phyloP scores from a whole-genome alignment of 2,113 vertebrate species.

The Procapra przewalskii region DNA sequence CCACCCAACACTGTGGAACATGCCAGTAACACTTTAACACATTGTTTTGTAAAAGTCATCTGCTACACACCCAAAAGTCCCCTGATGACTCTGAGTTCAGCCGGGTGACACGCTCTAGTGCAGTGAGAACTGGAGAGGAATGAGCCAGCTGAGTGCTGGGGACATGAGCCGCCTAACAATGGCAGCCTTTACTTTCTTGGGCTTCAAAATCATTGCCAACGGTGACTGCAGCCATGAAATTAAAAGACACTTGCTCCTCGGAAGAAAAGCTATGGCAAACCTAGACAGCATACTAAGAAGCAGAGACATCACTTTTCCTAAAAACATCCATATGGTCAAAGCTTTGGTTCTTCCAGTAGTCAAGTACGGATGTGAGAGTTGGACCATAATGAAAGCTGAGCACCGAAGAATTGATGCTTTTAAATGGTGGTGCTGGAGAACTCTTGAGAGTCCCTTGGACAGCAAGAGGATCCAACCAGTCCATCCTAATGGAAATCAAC shows the following conservation, averaged over 20 bases:
- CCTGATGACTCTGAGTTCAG: not conserved
- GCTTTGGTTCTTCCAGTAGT: not conserved
- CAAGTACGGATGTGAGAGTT: not conserved
- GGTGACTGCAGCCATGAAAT: not conserved
- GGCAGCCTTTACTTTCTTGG: not conserved
- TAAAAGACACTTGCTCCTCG: not conserved
- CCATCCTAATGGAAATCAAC: not conserved
- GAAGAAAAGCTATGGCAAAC: not conserved
- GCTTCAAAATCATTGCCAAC: not conserved
- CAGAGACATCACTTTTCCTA: not conserved
- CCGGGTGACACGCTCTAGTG: not conserved
- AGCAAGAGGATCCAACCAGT: not conserved
- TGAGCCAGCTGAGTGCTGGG: not conserved
- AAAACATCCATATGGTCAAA: not conserved
- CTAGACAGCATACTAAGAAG: not conserved
- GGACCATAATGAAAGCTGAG: not conserved
- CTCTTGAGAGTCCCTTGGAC: not conserved
- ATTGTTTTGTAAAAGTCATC: not conserved
- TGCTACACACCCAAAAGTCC: not conserved
- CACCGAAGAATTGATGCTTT: not conserved
- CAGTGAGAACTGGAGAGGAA: not conserved
- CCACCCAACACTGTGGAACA: not conserved
- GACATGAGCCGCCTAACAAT: not conserved
- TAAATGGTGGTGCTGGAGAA: rapidly evolving
- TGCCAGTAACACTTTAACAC: not conserved